Percentiles rank a stretch among this genome's conserved stretches.
Evolutionary conservation across 2,888 invertebrate genomes (phyloP).

Genomic region (Proisotoma minuta): DNA sequence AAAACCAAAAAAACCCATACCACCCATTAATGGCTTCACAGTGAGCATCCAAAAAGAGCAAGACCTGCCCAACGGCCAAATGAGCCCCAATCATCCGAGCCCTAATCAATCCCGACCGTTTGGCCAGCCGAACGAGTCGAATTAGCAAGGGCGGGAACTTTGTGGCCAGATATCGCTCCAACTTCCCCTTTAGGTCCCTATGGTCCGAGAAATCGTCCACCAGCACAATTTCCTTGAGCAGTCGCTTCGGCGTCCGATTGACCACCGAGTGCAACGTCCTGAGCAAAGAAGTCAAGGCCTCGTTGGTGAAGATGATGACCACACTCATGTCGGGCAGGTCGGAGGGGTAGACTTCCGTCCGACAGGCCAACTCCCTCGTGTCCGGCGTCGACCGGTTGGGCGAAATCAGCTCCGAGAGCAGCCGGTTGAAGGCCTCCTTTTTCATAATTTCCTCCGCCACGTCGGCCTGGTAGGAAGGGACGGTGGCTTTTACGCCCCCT

Average conservation of each 20-base stretch:
- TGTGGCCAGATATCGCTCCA: constrained; percentile 73
- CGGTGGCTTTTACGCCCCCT: constrained; percentile 62
- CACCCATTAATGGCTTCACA: constrained; percentile 77
- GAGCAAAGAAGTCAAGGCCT: constrained; percentile 77
- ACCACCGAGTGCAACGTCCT: constrained; percentile 87
- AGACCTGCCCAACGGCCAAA: constrained; percentile 70
- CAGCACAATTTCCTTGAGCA: constrained; percentile 84
- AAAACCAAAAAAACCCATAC: constrained; percentile 50
- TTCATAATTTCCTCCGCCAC: constrained; percentile 65
- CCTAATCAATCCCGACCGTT: constrained; percentile 73
- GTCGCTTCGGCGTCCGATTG: constrained; percentile 63
- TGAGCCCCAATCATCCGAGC: constrained; percentile 85
- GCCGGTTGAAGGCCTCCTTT: constrained; percentile 79
- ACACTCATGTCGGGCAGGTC: constrained; percentile 68
- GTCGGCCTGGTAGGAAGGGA: constrained; percentile 63
- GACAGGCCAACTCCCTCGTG: constrained; percentile 57
- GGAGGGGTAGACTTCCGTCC: constrained; percentile 59
- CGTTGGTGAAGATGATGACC: constrained; percentile 84
- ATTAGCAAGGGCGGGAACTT: constrained; percentile 63
- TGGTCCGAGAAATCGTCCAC: constrained; percentile 87
- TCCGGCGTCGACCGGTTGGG: constrained; percentile 74
- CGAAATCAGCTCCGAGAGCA: constrained; percentile 80
- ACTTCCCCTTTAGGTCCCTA: constrained; percentile 62
- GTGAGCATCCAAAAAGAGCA: constrained; percentile 87
- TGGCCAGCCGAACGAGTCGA: constrained; percentile 63